Base-by-base conservation (phyloP, 2,113 vertebrate species). In the Vimba vimba region DNA sequence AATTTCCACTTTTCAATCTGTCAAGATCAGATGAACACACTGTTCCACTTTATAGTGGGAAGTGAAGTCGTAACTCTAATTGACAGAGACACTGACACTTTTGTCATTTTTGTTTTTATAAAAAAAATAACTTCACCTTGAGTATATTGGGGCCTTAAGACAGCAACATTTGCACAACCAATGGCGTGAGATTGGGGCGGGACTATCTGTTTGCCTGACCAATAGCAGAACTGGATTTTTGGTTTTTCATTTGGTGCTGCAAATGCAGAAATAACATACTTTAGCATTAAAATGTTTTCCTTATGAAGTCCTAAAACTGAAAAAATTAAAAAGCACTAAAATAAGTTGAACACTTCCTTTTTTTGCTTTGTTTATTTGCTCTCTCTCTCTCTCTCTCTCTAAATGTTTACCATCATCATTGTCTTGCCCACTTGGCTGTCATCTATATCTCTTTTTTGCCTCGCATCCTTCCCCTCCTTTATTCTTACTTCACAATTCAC, bases 381-480 rank as follows among this genome's bases (percentile, higher is more conserved):
- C 21, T 73, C 17, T 21, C 36, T 27, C n/a, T 21, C 39, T 39
- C 2, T 57, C 66, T 33, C 4, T 79, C 4, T 39, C 1, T 55
- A 23, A 73, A 45, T 73, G 23, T 79, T 52, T 77, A 33, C 50
- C 27, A 64, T 80, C 25, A 1, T 60, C 36, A 11, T 79, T 5
- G 1, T 60, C 55, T 43, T 47, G 12, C 33, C 55, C 3, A 79
- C 77, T 60, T 59, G 76, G 21, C 33, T 25, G 21, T 60, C 15
- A 66, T 66, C 21, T 50, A 21, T 19, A 73, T 80, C 23, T 71
- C 25, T 80, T 15, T 86, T 71, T 80, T 80, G n/a, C 39, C 81
- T 62, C 30, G 62, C 52, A 45, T 80, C 27, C 52, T 64, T 45
- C 60, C 23, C 1, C 78, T 69, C 15, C 25, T 79, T 86, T 71